Conservation (phyloP, 2,888 invertebrate genomes). For the Sericinus montela region DNA sequence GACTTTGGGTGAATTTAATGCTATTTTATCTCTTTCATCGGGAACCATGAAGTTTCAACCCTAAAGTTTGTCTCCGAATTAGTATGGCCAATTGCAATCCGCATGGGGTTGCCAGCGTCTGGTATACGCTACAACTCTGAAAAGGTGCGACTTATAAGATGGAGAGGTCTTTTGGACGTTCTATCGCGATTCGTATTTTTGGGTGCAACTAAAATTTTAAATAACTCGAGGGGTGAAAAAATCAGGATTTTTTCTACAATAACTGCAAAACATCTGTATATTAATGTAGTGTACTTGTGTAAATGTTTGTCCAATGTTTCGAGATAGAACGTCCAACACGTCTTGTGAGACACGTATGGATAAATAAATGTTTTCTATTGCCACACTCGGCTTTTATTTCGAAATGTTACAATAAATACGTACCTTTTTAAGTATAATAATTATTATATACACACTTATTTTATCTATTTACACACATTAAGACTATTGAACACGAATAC, state of each 20-base stretch:
- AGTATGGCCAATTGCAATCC: not conserved
- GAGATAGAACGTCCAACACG: conserved; percentile 21
- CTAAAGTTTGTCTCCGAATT: not conserved
- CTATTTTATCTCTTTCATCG: conserved; percentile 17
- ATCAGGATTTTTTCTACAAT: too few species aligned
- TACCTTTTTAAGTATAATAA: conserved; percentile 32
- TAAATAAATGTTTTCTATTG: conserved; percentile 74
- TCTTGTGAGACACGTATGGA: conserved; percentile 34
- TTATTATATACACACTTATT: conserved; percentile 41
- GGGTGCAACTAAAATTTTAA: not conserved
- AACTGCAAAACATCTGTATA: too few species aligned
- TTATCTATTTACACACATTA: conserved; percentile 28
- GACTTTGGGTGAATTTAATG: not conserved
- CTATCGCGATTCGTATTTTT: not conserved
- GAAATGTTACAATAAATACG: conserved; percentile 64
- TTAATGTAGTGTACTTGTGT: too few species aligned
- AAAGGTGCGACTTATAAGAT: too few species aligned
- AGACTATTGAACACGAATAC: conserved; percentile 54
- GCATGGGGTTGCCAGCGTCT: too few species aligned
- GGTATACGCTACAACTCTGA: too few species aligned
- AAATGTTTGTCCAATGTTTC: not conserved
- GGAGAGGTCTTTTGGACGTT: conserved; percentile 1
- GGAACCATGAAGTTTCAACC: not conserved
- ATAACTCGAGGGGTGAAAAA: too few species aligned
- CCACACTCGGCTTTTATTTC: conserved; percentile 63